Evolutionary conservation across 1,140 invertebrate genomes (phyloP), one percentile per base, ranked within the genome.

Genomic region (Vollenhovia emeryi): DNA sequence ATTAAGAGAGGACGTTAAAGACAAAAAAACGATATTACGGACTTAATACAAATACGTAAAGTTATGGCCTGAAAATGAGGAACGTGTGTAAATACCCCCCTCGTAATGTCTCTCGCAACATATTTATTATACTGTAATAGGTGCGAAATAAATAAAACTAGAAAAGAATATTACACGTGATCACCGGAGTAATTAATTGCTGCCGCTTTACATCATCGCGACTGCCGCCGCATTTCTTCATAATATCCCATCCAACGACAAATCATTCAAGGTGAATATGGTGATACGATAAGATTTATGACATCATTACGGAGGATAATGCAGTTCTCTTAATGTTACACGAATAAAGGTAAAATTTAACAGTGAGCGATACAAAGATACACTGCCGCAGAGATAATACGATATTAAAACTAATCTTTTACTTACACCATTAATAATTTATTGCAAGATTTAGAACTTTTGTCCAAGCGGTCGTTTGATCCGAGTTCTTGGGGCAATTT

Each of bases 91-190:
- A 92, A 93, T 93, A 93, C 75, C 73, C 69, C 62, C 60, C 92
- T 92, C 87, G 60, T 79, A 79, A 93, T 92, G 93, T 93, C 91
- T 93, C 87, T 87, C 88, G 92, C 91, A 93, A 89, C 82, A 92
- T 93, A 93, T 93, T 93, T 93, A 93, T 93, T 93, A 93, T 92
- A 92, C 87, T 93, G 92, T 92, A 93, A 91, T 93, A 93, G 93
- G 64, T 87, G 88, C 90, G 79, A 92, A 93, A 93, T 92, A 88
- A 93, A 93, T 92, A 91, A 93, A 92, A 91, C 24, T 60, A 90
- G 75, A 48, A 89, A 87, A 45, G 13, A 45, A 79, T 85, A 89
- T 84, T 55, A 84, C 40, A 87, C 66, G 50, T 48, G 79, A 74
- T 55, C 21, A 48, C 5, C 13, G n/a, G 43, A 5, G 43, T 62